Base-by-base conservation (phyloP, 2,888 invertebrate genomes). In the Rhopalosiphum nymphaeae region DNA sequence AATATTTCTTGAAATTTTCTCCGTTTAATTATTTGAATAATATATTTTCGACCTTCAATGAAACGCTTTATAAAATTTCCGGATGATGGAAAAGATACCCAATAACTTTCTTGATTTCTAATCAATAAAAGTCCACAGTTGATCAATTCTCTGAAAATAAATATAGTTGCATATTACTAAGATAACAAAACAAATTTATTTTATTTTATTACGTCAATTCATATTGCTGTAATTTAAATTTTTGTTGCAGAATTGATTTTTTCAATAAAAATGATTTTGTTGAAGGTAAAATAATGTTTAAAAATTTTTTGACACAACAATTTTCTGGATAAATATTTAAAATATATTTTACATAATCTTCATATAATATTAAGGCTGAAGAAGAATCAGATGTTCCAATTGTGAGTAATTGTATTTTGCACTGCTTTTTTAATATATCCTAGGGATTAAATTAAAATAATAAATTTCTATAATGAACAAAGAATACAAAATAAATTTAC, bases 11-110 rank as follows among this genome's bases (percentile, higher is more conserved):
- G 94, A 93, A 91, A 91, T 87, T 92, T 94, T 11, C 94, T 89
- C 7, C 93, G 94, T 91, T 91, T 94, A 26, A 95, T 95, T 29
- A 91, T 89, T 61, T 94, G 94, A 46, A 94, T 49, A 11, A 95
- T 67, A 86, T 61, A 86, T 56, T 94, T 94, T 67, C 94, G 89
- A 21, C 94, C 94, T 92, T 94, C 94, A 86, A 53, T 85, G 25
- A 93, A 87, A 57, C 91, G 88, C 29, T 53, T 95, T 49, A 95
- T 94, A 94, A 95, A 95, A n/a, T 84, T 93, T 11, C 95, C 93
- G 46, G 94, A 94, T 42, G 94, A 95, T 46, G 95, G 95, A 94
- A 95, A 95, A 89, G 95, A 95, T 84, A 95, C 93, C 94, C 93
- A 94, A 93, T 94, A 94, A 78, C 67, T 92, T 13, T 92, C 93